phyloP scores from a whole-genome alignment of 2,888 invertebrate genomes.

The Allophyes oxyacanthae region DNA sequence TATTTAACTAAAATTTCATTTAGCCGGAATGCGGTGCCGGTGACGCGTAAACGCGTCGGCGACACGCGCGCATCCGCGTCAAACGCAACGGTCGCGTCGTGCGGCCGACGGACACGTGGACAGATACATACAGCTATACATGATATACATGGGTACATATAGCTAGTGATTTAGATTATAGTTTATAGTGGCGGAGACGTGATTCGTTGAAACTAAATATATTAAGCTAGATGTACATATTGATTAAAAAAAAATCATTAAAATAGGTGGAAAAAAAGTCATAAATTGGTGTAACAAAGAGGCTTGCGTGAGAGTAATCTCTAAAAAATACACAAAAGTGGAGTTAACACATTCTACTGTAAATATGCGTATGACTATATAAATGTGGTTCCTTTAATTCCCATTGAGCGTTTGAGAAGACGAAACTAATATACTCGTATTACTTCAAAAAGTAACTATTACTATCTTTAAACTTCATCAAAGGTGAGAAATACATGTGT shows the following conservation, averaged over 20 bases:
- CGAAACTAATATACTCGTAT: too few relatives aligned
- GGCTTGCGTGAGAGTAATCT: too few relatives aligned
- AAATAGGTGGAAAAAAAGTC: too few relatives aligned
- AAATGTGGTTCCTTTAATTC: too few relatives aligned
- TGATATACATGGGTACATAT: too few relatives aligned
- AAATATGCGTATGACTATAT: too few relatives aligned
- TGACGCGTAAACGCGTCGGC: conserved; percentile 60
- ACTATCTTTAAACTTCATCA: neutral
- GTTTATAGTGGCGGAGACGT: neutral
- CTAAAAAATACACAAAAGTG: too few relatives aligned
- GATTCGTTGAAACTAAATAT: neutral
- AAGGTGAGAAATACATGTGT: neutral
- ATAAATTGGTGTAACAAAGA: too few relatives aligned
- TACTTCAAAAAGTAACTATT: too few relatives aligned
- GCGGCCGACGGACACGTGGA: conserved; percentile 27
- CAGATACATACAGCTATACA: conserved; percentile 35
- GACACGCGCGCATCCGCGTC: conserved; percentile 62
- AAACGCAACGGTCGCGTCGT: conserved; percentile 54
- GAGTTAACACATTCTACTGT: too few relatives aligned
- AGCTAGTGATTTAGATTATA: conserved; percentile 32
- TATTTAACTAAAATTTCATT: conserved; percentile 51
- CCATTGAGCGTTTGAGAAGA: too few relatives aligned
- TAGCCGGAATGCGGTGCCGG: conserved; percentile 40
- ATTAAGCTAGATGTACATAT: neutral
- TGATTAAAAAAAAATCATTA: too few relatives aligned